phyloP scores from a whole-genome alignment of 2,888 invertebrate species.

The Hyalella azteca region DNA sequence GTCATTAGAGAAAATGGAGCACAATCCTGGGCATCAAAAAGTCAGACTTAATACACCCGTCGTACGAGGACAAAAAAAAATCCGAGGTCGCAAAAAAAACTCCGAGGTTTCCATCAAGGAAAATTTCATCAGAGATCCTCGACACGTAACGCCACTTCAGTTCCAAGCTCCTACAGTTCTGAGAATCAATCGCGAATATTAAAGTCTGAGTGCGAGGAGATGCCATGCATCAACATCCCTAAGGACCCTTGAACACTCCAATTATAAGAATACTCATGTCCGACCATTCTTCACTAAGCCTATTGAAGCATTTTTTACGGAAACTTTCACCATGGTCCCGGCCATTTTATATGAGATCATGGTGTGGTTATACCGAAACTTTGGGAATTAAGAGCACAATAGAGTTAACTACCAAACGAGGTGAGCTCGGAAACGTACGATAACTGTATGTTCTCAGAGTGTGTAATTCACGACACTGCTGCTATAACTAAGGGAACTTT shows the following conservation, averaged over 20 bases:
- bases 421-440: conserved; percentile 23
- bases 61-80: too few relatives aligned
- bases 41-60: conserved; percentile 11
- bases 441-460: conserved; percentile 35
- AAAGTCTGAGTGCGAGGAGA: neutral
- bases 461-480: conserved; percentile 31
- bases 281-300: conserved; percentile 28
- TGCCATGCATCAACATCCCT: conserved; percentile 10
- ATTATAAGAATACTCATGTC: conserved; percentile 37
- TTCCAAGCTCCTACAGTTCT: neutral
- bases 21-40: conserved; percentile 11
- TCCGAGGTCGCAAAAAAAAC: neutral
- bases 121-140: conserved; percentile 23
- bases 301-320: conserved; percentile 22
- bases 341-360: conserved; percentile 38
- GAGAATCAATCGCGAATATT: conserved; percentile 33
- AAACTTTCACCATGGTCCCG: conserved; percentile 28
- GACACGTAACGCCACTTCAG: conserved; percentile 32
- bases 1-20: neutral
- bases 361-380: conserved; percentile 37
- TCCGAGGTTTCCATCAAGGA: conserved; percentile 5
- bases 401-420: conserved; percentile 36
- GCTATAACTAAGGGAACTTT: conserved; percentile 38
- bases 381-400: conserved; percentile 38
- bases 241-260: conserved; percentile 32